These are phyloP conservation scores for Falco columbarius DNA, from an alignment of 2,797 vertebrate species.

Conservation along the genomic window DNA sequence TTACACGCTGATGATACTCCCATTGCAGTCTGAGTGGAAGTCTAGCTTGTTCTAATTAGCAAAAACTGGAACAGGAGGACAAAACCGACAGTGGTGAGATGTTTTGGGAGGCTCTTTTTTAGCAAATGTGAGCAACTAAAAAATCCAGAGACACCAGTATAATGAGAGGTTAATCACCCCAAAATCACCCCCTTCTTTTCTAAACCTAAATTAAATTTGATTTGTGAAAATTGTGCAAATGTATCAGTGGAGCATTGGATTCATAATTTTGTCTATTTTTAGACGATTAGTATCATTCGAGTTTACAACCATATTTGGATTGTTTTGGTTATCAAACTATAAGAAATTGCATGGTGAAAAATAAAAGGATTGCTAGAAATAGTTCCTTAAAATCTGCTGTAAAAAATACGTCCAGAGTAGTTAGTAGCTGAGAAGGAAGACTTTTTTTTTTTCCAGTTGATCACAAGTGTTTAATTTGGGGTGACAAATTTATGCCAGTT, in stretches of 20 bases:
- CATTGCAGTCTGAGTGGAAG: neutral
- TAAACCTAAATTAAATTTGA: neutral
- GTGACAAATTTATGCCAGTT: neutral
- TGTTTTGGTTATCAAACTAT: neutral
- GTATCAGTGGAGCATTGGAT: neutral
- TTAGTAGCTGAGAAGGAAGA: neutral
- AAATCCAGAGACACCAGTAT: neutral
- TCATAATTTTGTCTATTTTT: neutral
- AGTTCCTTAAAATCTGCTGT: neutral
- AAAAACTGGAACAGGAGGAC: neutral
- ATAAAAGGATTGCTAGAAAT: neutral
- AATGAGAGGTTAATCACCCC: neutral
- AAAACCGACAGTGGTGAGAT: neutral
- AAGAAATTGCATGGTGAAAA: neutral
- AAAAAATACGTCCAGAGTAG: neutral
- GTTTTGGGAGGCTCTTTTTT: neutral
- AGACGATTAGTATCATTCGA: neutral
- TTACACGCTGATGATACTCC: neutral
- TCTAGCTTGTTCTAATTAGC: neutral
- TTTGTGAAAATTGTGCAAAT: neutral
- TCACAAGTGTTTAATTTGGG: neutral
- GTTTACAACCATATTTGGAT: neutral
- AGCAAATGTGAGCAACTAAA: neutral
- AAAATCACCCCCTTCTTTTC: neutral
- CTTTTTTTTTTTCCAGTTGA: neutral